A percentile compares a stretch with the other conserved stretches of the same genome.
These are phyloP conservation scores for Cyanoramphus novaezelandiae DNA, from an alignment of 2,113 vertebrate species.

Conservation along the genomic window DNA sequence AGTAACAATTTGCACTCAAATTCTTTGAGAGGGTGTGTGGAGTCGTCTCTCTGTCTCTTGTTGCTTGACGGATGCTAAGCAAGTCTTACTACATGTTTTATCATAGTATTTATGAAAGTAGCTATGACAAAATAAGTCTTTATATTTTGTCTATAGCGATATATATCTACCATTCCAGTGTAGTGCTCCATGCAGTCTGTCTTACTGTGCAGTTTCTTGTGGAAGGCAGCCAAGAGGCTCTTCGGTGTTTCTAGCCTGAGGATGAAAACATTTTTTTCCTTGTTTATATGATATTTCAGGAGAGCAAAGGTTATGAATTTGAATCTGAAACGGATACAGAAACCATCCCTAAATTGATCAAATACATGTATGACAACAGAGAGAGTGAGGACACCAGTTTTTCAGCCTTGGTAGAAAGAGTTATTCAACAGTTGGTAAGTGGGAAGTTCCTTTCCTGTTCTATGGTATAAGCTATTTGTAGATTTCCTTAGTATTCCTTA, in stretches of 20 bases:
- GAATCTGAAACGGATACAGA: conserved; percentile 98
- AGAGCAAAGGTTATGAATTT: conserved; percentile 92
- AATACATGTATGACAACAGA: conserved; percentile 95
- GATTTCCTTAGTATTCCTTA: background rate
- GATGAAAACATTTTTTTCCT: background rate
- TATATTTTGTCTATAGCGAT: background rate
- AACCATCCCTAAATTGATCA: conserved; percentile 93
- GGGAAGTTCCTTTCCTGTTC: background rate
- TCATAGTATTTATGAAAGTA: background rate
- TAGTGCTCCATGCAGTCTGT: background rate
- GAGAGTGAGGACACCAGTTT: conserved; percentile 85
- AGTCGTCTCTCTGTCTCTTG: background rate
- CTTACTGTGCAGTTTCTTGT: background rate
- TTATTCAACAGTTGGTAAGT: conserved; percentile 94
- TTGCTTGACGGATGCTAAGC: background rate
- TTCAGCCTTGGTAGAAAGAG: conserved; percentile 90
- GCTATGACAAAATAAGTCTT: background rate
- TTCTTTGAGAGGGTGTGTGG: background rate
- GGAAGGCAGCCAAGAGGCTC: background rate
- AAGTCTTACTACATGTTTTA: background rate
- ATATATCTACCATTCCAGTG: too few species aligned
- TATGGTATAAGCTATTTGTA: background rate
- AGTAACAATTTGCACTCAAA: background rate
- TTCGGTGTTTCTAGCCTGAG: background rate
- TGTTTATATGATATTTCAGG: conserved; percentile 69